Base-by-base conservation (phyloP, 1,140 invertebrate species). In the Stegodyphus mimosarum region DNA sequence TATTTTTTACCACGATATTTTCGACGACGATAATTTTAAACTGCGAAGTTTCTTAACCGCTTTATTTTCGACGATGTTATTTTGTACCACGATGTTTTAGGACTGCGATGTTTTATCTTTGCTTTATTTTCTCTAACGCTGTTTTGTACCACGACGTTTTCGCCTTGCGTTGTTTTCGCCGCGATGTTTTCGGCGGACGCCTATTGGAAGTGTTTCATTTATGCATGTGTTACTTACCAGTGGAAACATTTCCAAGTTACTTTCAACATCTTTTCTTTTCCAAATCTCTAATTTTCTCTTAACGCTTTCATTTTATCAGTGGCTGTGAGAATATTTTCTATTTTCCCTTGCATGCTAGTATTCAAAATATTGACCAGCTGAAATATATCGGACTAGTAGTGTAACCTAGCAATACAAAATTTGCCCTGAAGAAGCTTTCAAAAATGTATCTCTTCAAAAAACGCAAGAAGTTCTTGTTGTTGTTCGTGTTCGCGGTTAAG, bases 231-330 rank as follows among this genome's bases (percentile, higher is more conserved):
- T 33, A 33, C 3, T 33, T 33, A 2, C 33, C 55, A 60, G 15
- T 70, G 48, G 67, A 70, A 18, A 70, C 5, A 48, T 70, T 70
- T 70, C 67, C 48, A 49, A 48, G 48, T 70, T 10, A 70, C 67
- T 48, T 70, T 48, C 67, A 70, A 70, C 67, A 70, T 10, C 67
- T 70, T 48, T 70, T 48, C 17, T 70, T 70, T 70, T 48, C 48
- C 67, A 70, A 33, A 70, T 48, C 17, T 33, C 10, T 70, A 48
- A 6, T 70, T 49, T 70, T 70, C 67, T 70, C 67, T 70, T 9
- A 60, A 60, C 9, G 9, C 9, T 60, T 60, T 60, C 55, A 10
- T 60, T 60, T 60, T 60, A 33, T 49, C 0, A 70, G 67, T 33
- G 67, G 67, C 6, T 70, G 67, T 70, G 67, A 33, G 67, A 70